Conservation (phyloP, 2,888 invertebrate species). For the Cantharis flavilabris region DNA sequence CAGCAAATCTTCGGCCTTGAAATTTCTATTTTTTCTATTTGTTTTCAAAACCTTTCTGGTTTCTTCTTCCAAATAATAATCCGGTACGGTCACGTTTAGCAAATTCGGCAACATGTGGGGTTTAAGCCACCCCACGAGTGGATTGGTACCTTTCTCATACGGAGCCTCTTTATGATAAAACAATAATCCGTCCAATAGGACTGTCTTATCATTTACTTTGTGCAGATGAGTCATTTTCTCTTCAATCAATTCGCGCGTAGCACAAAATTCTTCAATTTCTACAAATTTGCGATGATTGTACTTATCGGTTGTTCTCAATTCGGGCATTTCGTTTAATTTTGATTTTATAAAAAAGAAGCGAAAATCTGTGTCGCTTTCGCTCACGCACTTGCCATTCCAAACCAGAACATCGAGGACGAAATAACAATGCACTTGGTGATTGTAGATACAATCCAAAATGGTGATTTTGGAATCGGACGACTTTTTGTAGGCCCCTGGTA, state of each 20-base stretch:
- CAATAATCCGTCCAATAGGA: slow-evolving; percentile 80
- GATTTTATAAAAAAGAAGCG: slow-evolving; percentile 82
- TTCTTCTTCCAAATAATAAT: slow-evolving; percentile 52
- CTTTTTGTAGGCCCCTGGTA: slow-evolving; percentile 73
- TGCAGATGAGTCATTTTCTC: slow-evolving; percentile 52
- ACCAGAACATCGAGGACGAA: slow-evolving; percentile 83
- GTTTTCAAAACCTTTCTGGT: not conserved
- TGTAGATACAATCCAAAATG: slow-evolving; percentile 84
- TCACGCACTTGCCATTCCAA: slow-evolving; percentile 75
- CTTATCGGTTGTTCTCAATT: slow-evolving; percentile 50
- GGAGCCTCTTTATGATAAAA: slow-evolving; percentile 87
- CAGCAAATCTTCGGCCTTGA: not conserved
- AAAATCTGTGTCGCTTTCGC: slow-evolving; percentile 81
- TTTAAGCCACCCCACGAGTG: slow-evolving; percentile 91
- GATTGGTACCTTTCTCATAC: slow-evolving; percentile 77
- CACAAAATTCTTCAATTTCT: slow-evolving; percentile 58
- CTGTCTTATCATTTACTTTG: slow-evolving; percentile 48
- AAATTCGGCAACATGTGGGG: slow-evolving; percentile 82
- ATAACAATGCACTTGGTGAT: slow-evolving; percentile 63
- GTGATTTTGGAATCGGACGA: slow-evolving; percentile 58
- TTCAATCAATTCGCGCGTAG: slow-evolving; percentile 57
- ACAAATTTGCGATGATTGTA: slow-evolving; percentile 58
- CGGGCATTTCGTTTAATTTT: slow-evolving; percentile 69
- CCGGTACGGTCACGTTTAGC: slow-evolving; percentile 59
- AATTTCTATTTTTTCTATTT: not conserved